Conservation (phyloP, 1,140 invertebrate genomes). For the Nephila pilipes region DNA sequence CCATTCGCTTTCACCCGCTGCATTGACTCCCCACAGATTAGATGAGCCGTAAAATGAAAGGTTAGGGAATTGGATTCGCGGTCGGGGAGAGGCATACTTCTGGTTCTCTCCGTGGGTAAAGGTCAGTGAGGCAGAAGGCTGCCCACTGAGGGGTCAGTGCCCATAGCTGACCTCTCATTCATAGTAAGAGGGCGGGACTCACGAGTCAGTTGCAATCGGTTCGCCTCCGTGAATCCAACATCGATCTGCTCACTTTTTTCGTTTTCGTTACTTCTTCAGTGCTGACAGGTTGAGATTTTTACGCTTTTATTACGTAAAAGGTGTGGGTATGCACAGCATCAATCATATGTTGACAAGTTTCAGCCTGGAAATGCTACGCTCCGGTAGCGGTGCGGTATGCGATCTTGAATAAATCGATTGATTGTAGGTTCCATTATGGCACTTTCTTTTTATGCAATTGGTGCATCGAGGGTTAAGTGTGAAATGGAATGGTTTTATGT, state of each 20-base stretch:
- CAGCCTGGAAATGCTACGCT: neutral
- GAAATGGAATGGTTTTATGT: constrained; percentile 14
- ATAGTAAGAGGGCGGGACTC: neutral
- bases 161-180: constrained; percentile 32
- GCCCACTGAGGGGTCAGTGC: constrained; percentile 17
- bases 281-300: constrained; percentile 28
- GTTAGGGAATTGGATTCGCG: constrained; percentile 29
- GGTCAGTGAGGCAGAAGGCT: constrained; percentile 46
- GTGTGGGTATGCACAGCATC: constrained; percentile 11
- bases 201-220: constrained; percentile 10
- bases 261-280: neutral
- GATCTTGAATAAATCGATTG: constrained; percentile 25
- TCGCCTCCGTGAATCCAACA: neutral
- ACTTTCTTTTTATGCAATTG: neutral
- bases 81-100: constrained; percentile 30
- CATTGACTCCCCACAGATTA: constrained; percentile 19
- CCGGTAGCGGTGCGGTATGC: neutral
- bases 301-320: constrained; percentile 9
- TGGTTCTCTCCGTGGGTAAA: constrained; percentile 24
- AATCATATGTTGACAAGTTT: constrained; percentile 1
- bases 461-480: neutral
- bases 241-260: neutral
- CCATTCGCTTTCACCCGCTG: constrained; percentile 1
- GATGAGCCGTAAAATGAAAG: constrained; percentile 67
- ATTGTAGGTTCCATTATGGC: constrained; percentile 6